A percentile compares a stretch with the other conserved stretches of the same genome.
These are phyloP conservation scores for Leptopterna dolabrata DNA, from an alignment of 2,888 invertebrate genomes.

Conservation along the genomic window DNA sequence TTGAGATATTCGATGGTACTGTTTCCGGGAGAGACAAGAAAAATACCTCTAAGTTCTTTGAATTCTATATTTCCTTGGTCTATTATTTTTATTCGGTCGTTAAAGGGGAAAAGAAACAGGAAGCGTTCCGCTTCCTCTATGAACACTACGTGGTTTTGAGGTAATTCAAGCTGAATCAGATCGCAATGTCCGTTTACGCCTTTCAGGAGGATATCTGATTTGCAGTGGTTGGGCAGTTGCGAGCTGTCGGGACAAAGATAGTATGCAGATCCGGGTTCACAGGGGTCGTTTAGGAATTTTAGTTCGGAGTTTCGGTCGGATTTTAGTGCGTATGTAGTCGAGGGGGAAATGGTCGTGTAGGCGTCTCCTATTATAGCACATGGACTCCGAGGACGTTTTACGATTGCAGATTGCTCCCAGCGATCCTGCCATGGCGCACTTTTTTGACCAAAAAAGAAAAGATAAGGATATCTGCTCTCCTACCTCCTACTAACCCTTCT, in stretches of 20 bases:
- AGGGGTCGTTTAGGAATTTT: background rate
- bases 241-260: background rate
- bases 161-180: background rate
- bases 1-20: background rate
- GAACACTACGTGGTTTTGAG: background rate
- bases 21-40: background rate
- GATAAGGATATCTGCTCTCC: too few species aligned
- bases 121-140: background rate
- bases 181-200: conserved; percentile 1
- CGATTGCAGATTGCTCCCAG: too few species aligned
- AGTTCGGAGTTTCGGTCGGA: too few species aligned
- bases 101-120: background rate
- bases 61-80: background rate
- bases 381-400: too few species aligned
- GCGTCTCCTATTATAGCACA: too few species aligned
- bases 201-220: background rate
- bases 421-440: too few species aligned
- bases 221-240: background rate
- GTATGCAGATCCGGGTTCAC: background rate
- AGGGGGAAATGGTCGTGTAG: too few species aligned
- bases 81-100: too few species aligned
- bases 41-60: background rate
- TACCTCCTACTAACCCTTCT: too few species aligned
- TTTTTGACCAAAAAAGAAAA: too few species aligned
- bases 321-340: too few species aligned